Conservation (phyloP, 2,113 vertebrate species). For the Heterotilapia buettikoferi region DNA sequence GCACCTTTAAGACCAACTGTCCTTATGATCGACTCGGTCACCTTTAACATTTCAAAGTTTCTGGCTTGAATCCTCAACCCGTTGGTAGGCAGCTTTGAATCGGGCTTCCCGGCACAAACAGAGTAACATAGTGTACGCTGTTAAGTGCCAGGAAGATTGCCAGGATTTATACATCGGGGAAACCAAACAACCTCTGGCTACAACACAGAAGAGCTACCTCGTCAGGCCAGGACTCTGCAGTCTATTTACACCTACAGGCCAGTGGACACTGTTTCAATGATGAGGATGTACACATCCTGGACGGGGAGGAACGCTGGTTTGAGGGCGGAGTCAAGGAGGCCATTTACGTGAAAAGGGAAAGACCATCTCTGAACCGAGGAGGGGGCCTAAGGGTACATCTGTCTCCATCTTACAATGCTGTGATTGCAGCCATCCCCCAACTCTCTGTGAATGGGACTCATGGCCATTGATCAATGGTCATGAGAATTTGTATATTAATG, state of each 20-base stretch:
- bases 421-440: background rate
- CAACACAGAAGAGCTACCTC: fast-evolving
- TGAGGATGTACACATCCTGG: background rate
- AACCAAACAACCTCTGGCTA: background rate
- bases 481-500: background rate
- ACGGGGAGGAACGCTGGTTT: background rate
- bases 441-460: fast-evolving
- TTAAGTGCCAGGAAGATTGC: fast-evolving
- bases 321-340: background rate
- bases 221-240: background rate
- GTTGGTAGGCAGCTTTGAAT: background rate
- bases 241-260: fast-evolving
- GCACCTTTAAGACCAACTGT: background rate
- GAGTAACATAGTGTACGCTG: background rate
- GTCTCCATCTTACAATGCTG: background rate
- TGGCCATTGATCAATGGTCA: fast-evolving
- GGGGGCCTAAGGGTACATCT: fast-evolving
- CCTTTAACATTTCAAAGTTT: background rate
- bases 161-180: background rate
- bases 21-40: background rate
- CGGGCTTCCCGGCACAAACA: fast-evolving
- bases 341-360: fast-evolving
- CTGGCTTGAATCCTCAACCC: background rate
- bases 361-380: fast-evolving
- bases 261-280: fast-evolving